Conservation (phyloP, 2,113 vertebrate species). For the Procavia capensis region DNA sequence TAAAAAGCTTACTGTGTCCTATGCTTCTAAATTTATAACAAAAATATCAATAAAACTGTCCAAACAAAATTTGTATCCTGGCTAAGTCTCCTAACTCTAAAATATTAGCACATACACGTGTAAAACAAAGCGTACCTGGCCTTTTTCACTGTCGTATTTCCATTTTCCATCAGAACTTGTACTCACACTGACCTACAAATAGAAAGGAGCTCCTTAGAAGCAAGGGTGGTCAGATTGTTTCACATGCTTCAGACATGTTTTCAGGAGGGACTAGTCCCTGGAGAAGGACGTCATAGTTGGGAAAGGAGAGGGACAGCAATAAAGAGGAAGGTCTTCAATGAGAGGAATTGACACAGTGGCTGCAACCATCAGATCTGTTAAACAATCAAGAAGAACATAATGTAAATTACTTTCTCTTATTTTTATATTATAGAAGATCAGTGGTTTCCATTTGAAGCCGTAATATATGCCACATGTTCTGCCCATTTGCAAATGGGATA, state of each 20-base stretch:
- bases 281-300: too few relatives aligned
- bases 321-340: too few relatives aligned
- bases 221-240: too few relatives aligned
- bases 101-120: constrained; percentile 23
- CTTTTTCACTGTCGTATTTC: neutral
- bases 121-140: neutral
- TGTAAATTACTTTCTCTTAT: neutral
- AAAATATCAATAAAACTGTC: constrained; percentile 50
- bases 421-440: too few relatives aligned
- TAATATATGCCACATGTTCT: neutral
- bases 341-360: too few relatives aligned
- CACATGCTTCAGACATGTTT: too few relatives aligned
- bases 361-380: neutral
- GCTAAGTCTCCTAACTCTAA: neutral
- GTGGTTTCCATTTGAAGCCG: neutral
- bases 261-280: too few relatives aligned
- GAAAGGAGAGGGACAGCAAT: too few relatives aligned
- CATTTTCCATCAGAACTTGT: neutral
- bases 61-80: constrained; percentile 43
- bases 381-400: neutral
- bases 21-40: constrained; percentile 71
- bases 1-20: constrained; percentile 57
- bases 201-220: too few relatives aligned
- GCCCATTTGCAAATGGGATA: neutral
- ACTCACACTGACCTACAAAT: neutral